Evolutionary conservation across 2,113 vertebrate species (phyloP).

Genomic region (Pollimyrus isidori): DNA sequence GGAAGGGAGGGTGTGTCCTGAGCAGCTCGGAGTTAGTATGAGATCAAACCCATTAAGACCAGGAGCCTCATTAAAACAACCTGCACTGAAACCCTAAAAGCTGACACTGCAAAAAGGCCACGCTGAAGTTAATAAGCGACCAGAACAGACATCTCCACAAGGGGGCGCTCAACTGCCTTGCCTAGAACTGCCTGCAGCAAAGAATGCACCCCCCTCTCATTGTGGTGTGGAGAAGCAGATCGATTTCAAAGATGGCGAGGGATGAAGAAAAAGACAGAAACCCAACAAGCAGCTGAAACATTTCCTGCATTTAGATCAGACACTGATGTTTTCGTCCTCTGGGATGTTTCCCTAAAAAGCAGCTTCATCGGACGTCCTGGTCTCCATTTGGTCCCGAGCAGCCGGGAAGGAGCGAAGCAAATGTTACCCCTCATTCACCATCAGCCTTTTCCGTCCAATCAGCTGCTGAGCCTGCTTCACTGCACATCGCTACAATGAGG

Average conservation of each 20-base stretch:
- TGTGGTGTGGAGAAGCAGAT: not conserved
- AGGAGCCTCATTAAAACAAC: not conserved
- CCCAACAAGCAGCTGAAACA: slow-evolving; percentile 24
- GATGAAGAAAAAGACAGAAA: slow-evolving; percentile 18
- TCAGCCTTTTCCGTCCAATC: not conserved
- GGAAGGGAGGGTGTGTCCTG: not conserved
- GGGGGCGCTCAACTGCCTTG: not conserved
- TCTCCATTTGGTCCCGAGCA: slow-evolving; percentile 28
- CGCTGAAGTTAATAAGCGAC: not conserved
- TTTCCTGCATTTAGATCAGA: slow-evolving; percentile 38
- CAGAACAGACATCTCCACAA: not conserved
- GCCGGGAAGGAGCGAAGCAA: slow-evolving; percentile 12
- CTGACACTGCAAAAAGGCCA: not conserved
- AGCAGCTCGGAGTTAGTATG: not conserved
- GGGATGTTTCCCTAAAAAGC: slow-evolving; percentile 35
- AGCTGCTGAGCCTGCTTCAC: not conserved
- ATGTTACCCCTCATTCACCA: not conserved
- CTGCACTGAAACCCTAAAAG: not conserved
- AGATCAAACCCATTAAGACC: not conserved
- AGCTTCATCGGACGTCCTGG: slow-evolving; percentile 27
- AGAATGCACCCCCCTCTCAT: not conserved
- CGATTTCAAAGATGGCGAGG: slow-evolving; percentile 12
- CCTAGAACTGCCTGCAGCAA: not conserved
- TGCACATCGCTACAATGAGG: not conserved
- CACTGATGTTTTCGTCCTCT: slow-evolving; percentile 40